Conservation (phyloP, 2,113 vertebrate genomes). For the Chinchilla lanigera region DNA sequence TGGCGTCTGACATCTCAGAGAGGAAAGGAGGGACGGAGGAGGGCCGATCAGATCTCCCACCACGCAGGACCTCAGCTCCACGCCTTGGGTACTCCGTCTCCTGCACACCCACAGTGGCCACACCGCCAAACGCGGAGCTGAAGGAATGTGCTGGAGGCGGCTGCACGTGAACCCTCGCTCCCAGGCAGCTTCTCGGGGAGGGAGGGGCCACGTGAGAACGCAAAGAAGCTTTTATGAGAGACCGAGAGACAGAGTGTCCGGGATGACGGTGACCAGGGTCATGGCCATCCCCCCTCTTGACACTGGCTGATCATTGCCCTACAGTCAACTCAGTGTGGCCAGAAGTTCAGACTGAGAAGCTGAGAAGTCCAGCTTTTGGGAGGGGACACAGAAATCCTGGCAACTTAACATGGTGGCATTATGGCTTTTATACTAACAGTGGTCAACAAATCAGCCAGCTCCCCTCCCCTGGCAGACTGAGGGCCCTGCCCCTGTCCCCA, state of each 20-base stretch:
- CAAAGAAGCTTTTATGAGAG: not conserved
- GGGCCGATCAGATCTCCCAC: rapidly evolving
- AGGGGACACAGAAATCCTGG: not conserved
- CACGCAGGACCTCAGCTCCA: rapidly evolving
- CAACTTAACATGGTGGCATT: not conserved
- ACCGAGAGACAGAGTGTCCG: rapidly evolving
- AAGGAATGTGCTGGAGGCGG: not conserved
- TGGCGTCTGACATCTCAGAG: rapidly evolving
- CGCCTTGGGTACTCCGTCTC: rapidly evolving
- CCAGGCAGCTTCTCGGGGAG: not conserved
- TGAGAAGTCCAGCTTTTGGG: not conserved
- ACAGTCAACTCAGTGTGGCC: not conserved
- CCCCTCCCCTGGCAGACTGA: rapidly evolving
- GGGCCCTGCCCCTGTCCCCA: not conserved
- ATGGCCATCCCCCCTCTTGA: rapidly evolving
- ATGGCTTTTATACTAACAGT: not conserved
- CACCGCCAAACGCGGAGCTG: rapidly evolving
- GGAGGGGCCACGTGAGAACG: rapidly evolving
- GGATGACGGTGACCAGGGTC: not conserved
- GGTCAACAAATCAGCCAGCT: not conserved
- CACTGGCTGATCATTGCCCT: not conserved
- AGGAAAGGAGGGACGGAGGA: not conserved
- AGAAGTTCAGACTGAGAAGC: not conserved
- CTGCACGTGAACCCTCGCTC: not conserved
- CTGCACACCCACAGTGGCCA: rapidly evolving